These are phyloP conservation scores for Kryptopterus vitreolus DNA, from an alignment of 2,797 vertebrate genomes.

Conservation along the genomic window DNA sequence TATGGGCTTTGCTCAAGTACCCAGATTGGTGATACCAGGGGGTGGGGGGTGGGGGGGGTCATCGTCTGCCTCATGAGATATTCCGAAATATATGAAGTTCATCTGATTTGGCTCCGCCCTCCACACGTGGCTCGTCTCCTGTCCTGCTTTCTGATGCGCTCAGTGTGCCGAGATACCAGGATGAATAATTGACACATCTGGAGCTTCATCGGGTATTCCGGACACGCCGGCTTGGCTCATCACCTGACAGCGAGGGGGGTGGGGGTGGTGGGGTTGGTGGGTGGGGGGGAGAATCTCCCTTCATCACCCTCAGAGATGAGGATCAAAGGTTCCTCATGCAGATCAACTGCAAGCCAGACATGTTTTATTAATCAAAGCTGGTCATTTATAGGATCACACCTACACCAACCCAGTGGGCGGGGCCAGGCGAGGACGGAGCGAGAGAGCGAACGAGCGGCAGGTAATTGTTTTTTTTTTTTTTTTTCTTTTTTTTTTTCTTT, in stretches of 20 bases:
- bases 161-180: constrained; percentile 39
- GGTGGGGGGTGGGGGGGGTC: too few species aligned
- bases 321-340: constrained; percentile 63
- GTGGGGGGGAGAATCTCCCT: constrained; percentile 50
- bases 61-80: too few species aligned
- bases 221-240: constrained; percentile 47
- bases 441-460: not conserved
- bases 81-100: too few species aligned
- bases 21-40: too few species aligned
- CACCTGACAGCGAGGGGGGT: constrained; percentile 34
- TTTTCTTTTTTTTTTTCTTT: not conserved
- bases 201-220: constrained; percentile 49
- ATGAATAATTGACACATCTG: constrained; percentile 63
- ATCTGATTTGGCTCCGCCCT: too few species aligned
- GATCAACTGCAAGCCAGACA: constrained; percentile 57
- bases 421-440: not conserved
- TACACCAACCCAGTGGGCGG: constrained; percentile 29
- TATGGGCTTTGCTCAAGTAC: too few species aligned
- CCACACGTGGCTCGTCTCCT: not conserved
- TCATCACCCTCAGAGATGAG: constrained; percentile 54
- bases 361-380: constrained; percentile 69
- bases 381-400: constrained; percentile 48
- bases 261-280: too few species aligned
- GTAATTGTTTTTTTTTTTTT: not conserved
- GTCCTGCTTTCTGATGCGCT: constrained; percentile 29